Conservation (phyloP, 2,888 invertebrate genomes). For the Sphaerophoria rueppellii region DNA sequence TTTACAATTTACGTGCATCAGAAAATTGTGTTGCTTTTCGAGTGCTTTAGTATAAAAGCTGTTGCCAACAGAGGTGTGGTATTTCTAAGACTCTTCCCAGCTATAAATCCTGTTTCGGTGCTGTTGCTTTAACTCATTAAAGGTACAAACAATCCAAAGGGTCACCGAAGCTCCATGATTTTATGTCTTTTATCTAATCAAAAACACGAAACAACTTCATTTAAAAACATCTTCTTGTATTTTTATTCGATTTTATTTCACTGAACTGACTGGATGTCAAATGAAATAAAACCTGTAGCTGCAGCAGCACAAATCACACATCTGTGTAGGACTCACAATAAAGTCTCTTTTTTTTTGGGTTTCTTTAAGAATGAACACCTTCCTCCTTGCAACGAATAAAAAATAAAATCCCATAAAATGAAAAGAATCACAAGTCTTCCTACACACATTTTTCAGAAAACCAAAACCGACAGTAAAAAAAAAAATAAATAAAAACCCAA, state of each 20-base stretch:
- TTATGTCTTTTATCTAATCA: constrained; percentile 57
- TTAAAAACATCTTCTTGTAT: constrained; percentile 37
- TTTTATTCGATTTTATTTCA: background rate
- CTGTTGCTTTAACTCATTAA: too few relatives aligned
- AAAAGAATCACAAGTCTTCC: constrained; percentile 1
- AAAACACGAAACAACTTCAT: constrained; percentile 66
- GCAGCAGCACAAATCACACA: background rate
- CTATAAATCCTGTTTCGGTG: too few relatives aligned
- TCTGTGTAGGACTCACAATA: background rate
- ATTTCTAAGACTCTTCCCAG: too few relatives aligned
- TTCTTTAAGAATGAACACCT: constrained; percentile 22
- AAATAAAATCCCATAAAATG: constrained; percentile 37
- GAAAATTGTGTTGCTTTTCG: too few relatives aligned
- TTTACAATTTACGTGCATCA: too few relatives aligned
- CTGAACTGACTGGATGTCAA: background rate
- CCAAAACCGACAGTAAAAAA: background rate
- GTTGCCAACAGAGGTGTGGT: too few relatives aligned
- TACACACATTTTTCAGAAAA: constrained; percentile 2
- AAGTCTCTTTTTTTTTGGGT: background rate
- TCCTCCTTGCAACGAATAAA: constrained; percentile 3
- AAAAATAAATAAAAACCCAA: constrained; percentile 17
- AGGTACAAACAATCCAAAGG: background rate
- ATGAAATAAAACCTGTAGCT: background rate
- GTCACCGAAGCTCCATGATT: constrained; percentile 20
- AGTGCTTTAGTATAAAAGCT: too few relatives aligned